Evolutionary conservation across 2,113 vertebrate species (phyloP).

Genomic region (Xiphias gladius): DNA sequence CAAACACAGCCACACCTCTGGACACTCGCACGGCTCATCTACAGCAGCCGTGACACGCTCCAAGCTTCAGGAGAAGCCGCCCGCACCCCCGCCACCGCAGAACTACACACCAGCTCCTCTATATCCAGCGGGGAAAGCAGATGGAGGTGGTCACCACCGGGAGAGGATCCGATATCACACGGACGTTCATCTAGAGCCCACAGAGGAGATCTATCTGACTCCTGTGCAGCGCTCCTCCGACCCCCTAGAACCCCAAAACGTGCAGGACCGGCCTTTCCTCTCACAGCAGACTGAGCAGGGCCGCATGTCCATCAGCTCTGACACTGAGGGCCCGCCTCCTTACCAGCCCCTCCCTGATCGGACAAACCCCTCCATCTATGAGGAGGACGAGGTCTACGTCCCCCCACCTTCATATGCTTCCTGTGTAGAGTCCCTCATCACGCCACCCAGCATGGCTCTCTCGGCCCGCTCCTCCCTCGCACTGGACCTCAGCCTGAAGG

Average conservation of each 20-base stretch:
- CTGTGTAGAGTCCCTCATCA: slow-evolving; percentile 80
- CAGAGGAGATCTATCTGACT: slow-evolving; percentile 97
- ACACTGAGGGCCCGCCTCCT: slow-evolving; percentile 89
- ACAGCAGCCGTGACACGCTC: slow-evolving; percentile 60
- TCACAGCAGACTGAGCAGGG: slow-evolving; percentile 89
- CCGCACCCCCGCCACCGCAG: slow-evolving; percentile 79
- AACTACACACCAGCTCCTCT: slow-evolving; percentile 80
- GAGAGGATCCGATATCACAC: slow-evolving; percentile 94
- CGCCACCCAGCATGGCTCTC: slow-evolving; percentile 60
- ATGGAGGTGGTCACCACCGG: slow-evolving; percentile 82
- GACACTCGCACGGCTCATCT: slow-evolving; percentile 77
- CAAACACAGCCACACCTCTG: slow-evolving; percentile 87
- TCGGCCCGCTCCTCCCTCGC: slow-evolving; percentile 56
- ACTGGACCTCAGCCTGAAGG: slow-evolving; percentile 74
- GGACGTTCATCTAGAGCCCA: slow-evolving; percentile 91
- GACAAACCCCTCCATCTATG: slow-evolving; percentile 92
- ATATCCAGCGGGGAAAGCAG: slow-evolving; percentile 80
- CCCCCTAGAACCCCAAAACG: slow-evolving; percentile 75
- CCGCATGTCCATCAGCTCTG: slow-evolving; percentile 94
- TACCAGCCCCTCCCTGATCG: slow-evolving; percentile 88
- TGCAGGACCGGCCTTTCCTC: slow-evolving; percentile 86
- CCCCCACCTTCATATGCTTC: slow-evolving; percentile 81
- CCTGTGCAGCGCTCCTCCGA: slow-evolving; percentile 92
- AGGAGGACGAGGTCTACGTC: slow-evolving; percentile 90
- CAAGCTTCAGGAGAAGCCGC: slow-evolving; percentile 76